Evolutionary conservation across 1,140 invertebrate species (phyloP).

Genomic region (Pogonus chalceus): DNA sequence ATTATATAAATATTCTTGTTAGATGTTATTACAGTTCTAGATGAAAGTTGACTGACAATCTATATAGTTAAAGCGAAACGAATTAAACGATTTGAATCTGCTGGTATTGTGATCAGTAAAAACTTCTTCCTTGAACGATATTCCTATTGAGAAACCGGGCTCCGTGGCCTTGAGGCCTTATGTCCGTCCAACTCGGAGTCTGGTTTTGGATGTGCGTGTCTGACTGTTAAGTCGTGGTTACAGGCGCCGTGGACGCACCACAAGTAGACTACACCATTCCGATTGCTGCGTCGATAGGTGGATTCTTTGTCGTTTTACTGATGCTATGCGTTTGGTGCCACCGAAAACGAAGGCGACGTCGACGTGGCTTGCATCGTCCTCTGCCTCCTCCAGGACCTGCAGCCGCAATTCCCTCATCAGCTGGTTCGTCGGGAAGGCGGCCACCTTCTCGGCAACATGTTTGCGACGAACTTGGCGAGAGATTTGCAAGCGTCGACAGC

Average conservation of each 20-base stretch:
- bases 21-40: no score
- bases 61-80: no score
- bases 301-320: conserved; percentile 30
- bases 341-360: conserved; percentile 25
- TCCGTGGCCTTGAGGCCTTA: no score
- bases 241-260: conserved; percentile 38
- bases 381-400: conserved; percentile 23
- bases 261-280: conserved; percentile 41
- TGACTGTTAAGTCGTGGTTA: conserved; percentile 7
- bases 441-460: conserved; percentile 32
- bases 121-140: no score
- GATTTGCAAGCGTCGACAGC: conserved; percentile 43
- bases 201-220: no score
- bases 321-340: conserved; percentile 31
- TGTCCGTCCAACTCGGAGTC: no score
- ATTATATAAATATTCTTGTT: no score
- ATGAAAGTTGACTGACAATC: no score
- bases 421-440: conserved; percentile 34
- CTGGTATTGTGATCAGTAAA: no score
- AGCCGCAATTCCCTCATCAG: conserved; percentile 31
- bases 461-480: conserved; percentile 42
- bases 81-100: no score
- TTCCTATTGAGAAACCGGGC: no score
- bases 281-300: conserved; percentile 38
- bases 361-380: conserved; percentile 32